Conservation (phyloP, 2,797 vertebrate genomes). For the Otolemur crassicaudatus region DNA sequence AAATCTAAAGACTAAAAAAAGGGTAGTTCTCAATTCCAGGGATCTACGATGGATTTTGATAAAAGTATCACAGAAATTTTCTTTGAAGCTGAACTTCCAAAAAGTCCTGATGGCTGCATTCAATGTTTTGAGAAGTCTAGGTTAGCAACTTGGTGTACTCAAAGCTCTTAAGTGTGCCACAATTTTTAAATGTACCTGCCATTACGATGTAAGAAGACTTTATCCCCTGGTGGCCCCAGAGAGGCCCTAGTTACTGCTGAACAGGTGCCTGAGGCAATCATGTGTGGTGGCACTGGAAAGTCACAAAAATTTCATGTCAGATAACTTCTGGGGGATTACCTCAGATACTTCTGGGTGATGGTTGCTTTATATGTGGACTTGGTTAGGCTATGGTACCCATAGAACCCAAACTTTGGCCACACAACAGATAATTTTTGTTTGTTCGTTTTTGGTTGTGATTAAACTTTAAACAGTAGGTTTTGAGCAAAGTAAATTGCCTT, state of each 20-base stretch:
- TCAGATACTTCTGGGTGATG: fast-evolving
- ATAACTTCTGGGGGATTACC: neutral
- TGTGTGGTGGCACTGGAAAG: neutral
- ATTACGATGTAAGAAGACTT: neutral
- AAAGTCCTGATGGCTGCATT: neutral
- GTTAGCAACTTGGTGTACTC: neutral
- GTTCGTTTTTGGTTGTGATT: neutral
- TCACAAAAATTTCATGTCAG: neutral
- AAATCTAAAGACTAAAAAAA: neutral
- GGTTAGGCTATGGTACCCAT: neutral
- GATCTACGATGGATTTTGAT: neutral
- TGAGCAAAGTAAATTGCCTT: neutral
- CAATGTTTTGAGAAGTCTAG: neutral
- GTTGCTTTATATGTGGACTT: neutral
- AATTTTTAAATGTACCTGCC: neutral
- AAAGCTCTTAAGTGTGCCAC: neutral
- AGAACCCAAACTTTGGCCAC: neutral
- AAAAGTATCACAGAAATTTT: neutral
- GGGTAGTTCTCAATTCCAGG: fast-evolving
- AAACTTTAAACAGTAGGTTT: neutral
- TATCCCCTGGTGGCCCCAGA: neutral
- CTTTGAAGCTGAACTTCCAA: neutral
- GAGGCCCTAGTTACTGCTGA: neutral
- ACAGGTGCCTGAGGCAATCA: neutral
- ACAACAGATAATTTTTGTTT: neutral